Base-by-base conservation (phyloP, 2,797 vertebrate species). In the Pseudochaenichthys georgianus region DNA sequence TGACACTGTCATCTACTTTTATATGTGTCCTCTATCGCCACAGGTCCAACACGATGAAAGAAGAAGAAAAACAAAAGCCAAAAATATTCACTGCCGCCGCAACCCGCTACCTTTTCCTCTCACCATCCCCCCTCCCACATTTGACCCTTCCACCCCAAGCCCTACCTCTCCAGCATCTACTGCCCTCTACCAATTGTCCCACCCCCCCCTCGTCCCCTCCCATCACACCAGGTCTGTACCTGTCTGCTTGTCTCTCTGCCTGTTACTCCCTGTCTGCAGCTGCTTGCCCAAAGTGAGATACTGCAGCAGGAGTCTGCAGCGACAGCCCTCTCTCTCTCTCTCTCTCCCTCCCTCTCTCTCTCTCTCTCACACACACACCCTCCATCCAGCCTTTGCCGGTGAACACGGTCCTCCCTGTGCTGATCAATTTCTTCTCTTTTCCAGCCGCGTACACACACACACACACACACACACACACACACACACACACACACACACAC, bases 341-440 rank as follows among this genome's bases (percentile, higher is more conserved):
- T 77, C 82, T 50, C 83, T 19, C 80, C 73, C 83, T 41, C 84
- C 57, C 83, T 75, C 83, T 78, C 86, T 59, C 81, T 47, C 84
- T 70, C 59, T 70, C 59, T 78, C 81, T 54, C 34, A 1, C 34
- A 1, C 47, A n/a, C 87, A 86, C 90, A 86, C 91, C 88, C 92
- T 92, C 90, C 89, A 92, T 88, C 88, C 89, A 92, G 89, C 75
- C 79, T 87, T 89, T 77, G 87, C 90, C 83, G 80, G 90, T 75
- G 88, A 90, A 91, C 89, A 92, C 83, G 83, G 91, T 93, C 91
- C 89, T 91, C 91, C 90, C 90, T 86, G 89, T 81, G 87, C 93
- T 93, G 94, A 95, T 95, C 94, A 95, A 95, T 95, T 93, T 90
- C 86, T 92, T 92, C 90, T 92, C 87, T 88, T 91, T 88, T 92